Evolutionary conservation across 1,140 invertebrate species (phyloP).

Genomic region (Saccostrea echinata): DNA sequence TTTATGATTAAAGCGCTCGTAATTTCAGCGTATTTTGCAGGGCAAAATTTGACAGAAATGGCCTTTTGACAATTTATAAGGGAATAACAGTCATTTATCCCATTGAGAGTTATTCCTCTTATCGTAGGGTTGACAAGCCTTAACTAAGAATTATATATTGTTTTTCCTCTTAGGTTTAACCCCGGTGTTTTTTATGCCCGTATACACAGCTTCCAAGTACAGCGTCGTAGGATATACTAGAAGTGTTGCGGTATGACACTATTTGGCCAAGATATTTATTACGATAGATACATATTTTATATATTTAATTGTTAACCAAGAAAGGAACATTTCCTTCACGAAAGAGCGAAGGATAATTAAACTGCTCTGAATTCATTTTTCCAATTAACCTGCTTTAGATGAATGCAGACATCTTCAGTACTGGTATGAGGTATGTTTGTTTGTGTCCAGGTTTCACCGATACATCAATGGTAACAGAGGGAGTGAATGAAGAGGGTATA

Average conservation of each 20-base stretch:
- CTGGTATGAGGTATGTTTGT: constrained; percentile 57
- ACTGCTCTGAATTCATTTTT: not conserved
- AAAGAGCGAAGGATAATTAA: not conserved
- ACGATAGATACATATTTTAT: not conserved
- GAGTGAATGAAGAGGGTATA: not conserved
- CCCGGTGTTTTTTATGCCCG: constrained; percentile 86
- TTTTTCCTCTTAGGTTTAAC: constrained; percentile 81
- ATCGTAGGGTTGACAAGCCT: not conserved
- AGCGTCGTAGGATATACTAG: constrained; percentile 87
- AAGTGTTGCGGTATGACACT: constrained; percentile 78
- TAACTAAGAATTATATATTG: not conserved
- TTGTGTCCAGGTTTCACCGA: constrained; percentile 63
- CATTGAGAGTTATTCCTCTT: not conserved
- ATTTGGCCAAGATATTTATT: not conserved
- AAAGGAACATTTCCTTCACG: no score
- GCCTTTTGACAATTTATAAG: no score
- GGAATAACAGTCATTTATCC: not conserved
- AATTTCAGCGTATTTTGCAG: no score
- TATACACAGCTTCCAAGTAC: constrained; percentile 89
- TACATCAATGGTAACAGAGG: constrained; percentile 23
- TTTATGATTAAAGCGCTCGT: no score
- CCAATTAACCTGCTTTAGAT: constrained; percentile 7
- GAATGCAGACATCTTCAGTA: constrained; percentile 48
- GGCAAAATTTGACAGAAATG: no score
- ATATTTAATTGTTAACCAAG: no score